These are phyloP conservation scores for Ceyx melanurus DNA, from an alignment of 2,113 vertebrate genomes.

Conservation along the genomic window DNA sequence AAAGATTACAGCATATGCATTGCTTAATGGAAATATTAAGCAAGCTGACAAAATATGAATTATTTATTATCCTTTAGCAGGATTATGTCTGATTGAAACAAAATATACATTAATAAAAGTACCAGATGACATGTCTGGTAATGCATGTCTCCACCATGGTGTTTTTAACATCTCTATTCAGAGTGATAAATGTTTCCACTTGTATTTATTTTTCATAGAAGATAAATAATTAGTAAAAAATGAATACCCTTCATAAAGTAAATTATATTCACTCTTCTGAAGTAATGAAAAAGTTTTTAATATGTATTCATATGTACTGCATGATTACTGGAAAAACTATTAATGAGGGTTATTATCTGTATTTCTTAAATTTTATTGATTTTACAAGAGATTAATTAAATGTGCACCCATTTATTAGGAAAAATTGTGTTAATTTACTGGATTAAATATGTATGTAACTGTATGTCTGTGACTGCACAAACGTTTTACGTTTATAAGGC, in stretches of 20 bases:
- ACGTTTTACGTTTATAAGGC: neutral
- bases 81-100: slow-evolving; percentile 13
- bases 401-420: neutral
- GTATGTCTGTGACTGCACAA: neutral
- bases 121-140: neutral
- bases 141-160: neutral
- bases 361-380: neutral
- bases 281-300: neutral
- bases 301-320: neutral
- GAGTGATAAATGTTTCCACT: neutral
- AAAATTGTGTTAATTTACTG: neutral
- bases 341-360: neutral
- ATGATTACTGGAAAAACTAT: neutral
- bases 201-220: neutral
- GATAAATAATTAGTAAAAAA: neutral
- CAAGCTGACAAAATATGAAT: slow-evolving; percentile 14
- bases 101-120: slow-evolving; percentile 6
- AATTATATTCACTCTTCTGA: neutral
- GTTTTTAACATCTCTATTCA: neutral
- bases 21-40: neutral
- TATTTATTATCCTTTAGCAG: slow-evolving; percentile 6
- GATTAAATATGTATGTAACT: neutral
- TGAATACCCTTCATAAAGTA: neutral
- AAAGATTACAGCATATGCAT: neutral
- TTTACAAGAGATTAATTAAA: neutral